A percentile compares a stretch with the other conserved stretches of the same genome.
These are phyloP conservation scores for Luffia ferchaultella DNA, from an alignment of 2,888 invertebrate genomes.

Conservation along the genomic window DNA sequence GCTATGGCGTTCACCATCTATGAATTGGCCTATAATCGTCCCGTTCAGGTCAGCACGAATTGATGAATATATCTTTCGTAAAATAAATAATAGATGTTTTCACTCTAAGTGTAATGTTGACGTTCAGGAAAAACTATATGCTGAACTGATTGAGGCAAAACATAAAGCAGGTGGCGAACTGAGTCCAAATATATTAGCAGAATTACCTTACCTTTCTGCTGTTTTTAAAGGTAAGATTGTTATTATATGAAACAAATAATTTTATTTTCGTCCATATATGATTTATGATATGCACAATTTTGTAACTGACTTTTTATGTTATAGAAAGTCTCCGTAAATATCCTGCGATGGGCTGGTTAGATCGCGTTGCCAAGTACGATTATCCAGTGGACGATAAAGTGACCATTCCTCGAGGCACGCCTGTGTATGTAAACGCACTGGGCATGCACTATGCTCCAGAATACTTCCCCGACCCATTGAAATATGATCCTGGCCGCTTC, in stretches of 20 bases:
- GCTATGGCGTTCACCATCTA: slow-evolving; percentile 20
- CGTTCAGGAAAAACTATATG: slow-evolving; percentile 26
- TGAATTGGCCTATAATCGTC: slow-evolving; percentile 28
- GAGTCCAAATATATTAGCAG: slow-evolving; percentile 15
- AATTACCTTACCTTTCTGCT: slow-evolving; percentile 25
- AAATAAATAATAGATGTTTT: too few species aligned
- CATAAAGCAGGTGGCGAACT: slow-evolving; percentile 19
- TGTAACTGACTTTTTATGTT: too few species aligned
- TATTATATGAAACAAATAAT: too few species aligned
- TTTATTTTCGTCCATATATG: too few species aligned
- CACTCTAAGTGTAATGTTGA: too few species aligned
- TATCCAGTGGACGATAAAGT: slow-evolving; percentile 29
- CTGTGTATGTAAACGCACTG: slow-evolving; percentile 26
- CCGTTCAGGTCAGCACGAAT: slow-evolving; percentile 26
- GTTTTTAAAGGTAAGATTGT: slow-evolving; percentile 28
- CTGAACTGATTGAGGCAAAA: slow-evolving; percentile 25
- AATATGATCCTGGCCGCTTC: slow-evolving; percentile 15
- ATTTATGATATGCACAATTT: too few species aligned
- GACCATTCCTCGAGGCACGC: slow-evolving; percentile 27
- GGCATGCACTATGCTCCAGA: slow-evolving; percentile 24
- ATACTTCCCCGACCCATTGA: slow-evolving; percentile 12
- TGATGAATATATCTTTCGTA: too few species aligned
- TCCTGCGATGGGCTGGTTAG: slow-evolving; percentile 25
- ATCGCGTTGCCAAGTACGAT: slow-evolving; percentile 20
- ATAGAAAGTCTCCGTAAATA: slow-evolving; percentile 32